phyloP scores from a whole-genome alignment of 2,797 vertebrate species.

The Chelon labrosus region DNA sequence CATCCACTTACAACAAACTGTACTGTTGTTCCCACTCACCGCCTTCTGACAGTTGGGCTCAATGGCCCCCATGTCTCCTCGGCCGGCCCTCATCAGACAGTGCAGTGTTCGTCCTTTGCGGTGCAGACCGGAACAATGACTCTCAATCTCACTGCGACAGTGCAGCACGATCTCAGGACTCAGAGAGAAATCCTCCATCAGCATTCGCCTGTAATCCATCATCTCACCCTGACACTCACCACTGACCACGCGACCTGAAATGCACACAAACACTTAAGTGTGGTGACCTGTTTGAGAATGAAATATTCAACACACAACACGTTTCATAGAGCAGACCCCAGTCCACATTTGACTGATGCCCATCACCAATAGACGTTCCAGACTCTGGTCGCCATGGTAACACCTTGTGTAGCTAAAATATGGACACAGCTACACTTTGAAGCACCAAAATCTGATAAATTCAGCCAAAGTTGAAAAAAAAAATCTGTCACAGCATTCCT shows the following conservation, averaged over 20 bases:
- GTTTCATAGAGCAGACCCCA: too few relatives aligned
- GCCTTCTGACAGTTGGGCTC: conserved; percentile 92
- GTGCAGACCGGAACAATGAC: conserved; percentile 95
- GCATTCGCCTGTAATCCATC: conserved; percentile 97
- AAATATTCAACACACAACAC: too few relatives aligned
- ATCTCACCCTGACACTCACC: conserved; percentile 99
- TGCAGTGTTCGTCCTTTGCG: conserved; percentile 96
- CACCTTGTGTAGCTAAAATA: too few relatives aligned
- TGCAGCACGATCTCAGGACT: conserved; percentile 98
- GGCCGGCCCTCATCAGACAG: conserved; percentile 95
- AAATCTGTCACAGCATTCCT: too few relatives aligned
- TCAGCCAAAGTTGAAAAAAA: too few relatives aligned
- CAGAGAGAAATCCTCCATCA: conserved; percentile 98
- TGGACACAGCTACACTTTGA: too few relatives aligned
- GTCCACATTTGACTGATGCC: too few relatives aligned
- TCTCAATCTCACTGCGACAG: conserved; percentile 95
- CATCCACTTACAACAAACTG: not conserved
- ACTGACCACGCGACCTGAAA: conserved; percentile 91
- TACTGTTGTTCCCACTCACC: conserved; percentile 80
- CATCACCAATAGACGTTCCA: too few relatives aligned
- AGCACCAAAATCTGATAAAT: too few relatives aligned
- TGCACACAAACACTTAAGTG: not conserved
- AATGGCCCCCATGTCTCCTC: conserved; percentile 89
- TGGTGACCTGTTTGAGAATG: not conserved
- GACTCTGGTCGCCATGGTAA: too few relatives aligned